phyloP scores from a whole-genome alignment of 53 echinoderm and acorn worm species.

The Temnopleurus reevesii region DNA sequence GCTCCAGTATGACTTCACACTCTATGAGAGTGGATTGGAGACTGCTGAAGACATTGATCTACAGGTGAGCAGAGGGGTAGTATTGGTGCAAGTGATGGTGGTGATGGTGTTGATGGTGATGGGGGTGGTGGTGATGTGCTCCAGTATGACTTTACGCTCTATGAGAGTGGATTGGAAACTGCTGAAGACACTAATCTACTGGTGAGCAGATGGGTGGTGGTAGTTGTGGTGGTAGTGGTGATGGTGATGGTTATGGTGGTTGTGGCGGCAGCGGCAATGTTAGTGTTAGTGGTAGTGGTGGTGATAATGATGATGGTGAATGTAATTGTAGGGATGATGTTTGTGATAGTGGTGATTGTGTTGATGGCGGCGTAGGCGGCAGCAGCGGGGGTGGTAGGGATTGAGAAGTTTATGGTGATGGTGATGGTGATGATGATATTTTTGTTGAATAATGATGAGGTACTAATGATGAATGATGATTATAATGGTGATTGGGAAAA shows the following conservation, averaged over 20 bases:
- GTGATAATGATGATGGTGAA: not conserved
- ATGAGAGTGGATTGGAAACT: not conserved
- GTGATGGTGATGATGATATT: not conserved
- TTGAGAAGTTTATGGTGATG: not conserved
- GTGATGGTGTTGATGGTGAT: not conserved
- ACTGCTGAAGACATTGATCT: too few relatives aligned
- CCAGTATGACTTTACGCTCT: not conserved
- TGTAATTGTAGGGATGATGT: not conserved
- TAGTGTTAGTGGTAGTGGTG: not conserved
- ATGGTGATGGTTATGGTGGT: not conserved
- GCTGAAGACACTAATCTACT: not conserved
- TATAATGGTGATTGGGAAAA: too few relatives aligned
- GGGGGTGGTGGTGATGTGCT: not conserved
- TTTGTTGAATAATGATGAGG: not conserved
- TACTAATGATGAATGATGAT: not conserved
- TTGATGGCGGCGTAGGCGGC: not conserved
- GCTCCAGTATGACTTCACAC: too few relatives aligned
- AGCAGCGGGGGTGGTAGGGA: not conserved
- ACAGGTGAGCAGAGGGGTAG: not conserved
- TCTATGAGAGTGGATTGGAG: too few relatives aligned
- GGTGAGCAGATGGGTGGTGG: not conserved
- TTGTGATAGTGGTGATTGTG: not conserved
- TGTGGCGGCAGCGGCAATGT: not conserved
- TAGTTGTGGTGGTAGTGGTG: not conserved
- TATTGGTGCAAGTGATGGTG: not conserved